Evolutionary conservation across 2,888 invertebrate species (phyloP).

Genomic region (Lepidocyrtoides sp.): DNA sequence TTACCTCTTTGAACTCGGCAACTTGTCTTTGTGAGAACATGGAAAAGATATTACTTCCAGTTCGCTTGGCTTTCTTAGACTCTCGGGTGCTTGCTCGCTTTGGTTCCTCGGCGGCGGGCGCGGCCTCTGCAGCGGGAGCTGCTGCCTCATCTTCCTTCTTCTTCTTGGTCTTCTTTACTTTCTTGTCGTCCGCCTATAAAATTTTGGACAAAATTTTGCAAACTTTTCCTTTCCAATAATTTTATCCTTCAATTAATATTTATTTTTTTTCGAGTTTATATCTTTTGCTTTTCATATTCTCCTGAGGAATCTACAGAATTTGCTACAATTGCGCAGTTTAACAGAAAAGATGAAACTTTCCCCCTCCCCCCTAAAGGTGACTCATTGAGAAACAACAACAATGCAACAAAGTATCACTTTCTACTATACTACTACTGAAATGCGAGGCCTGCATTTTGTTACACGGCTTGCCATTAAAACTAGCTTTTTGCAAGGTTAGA

Average conservation of each 20-base stretch:
- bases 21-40: constrained; percentile 99
- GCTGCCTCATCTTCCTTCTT: constrained; percentile 87
- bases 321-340: too few relatives aligned
- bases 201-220: background rate
- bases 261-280: background rate
- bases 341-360: too few relatives aligned
- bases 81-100: constrained; percentile 94
- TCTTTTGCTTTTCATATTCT: too few relatives aligned
- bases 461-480: constrained; percentile 52
- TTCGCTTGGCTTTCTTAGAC: constrained; percentile 93
- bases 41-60: constrained; percentile 98
- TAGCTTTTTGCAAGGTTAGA: background rate
- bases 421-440: too few relatives aligned
- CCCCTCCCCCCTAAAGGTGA: too few relatives aligned
- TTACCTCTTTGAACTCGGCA: constrained; percentile 97
- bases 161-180: constrained; percentile 95
- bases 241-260: background rate
- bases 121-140: constrained; percentile 90
- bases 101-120: constrained; percentile 88
- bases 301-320: too few relatives aligned
- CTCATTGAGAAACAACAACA: too few relatives aligned
- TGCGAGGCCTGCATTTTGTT: background rate
- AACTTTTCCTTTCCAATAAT: background rate
- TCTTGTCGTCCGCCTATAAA: constrained; percentile 97
- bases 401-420: too few relatives aligned